phyloP scores from a whole-genome alignment of 2,113 vertebrate genomes.

The Periophthalmus modestus region DNA sequence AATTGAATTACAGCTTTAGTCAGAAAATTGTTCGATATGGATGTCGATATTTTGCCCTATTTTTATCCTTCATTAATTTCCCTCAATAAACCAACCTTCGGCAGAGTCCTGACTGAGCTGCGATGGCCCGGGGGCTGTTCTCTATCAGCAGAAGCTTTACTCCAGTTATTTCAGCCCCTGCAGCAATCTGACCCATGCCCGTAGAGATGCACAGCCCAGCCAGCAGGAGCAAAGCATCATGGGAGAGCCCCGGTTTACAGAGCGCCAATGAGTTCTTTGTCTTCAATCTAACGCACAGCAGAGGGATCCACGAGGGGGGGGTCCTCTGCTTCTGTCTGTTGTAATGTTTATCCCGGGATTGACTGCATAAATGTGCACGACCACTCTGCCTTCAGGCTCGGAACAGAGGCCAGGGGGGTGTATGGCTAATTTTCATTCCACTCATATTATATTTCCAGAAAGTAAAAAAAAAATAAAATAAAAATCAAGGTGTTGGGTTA shows the following conservation, averaged over 20 bases:
- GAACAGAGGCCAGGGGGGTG: background rate
- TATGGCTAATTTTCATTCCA: too few species aligned
- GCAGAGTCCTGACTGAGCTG: background rate
- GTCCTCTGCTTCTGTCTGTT: background rate
- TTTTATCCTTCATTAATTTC: background rate
- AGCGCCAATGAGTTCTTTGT: background rate
- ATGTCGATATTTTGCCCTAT: background rate
- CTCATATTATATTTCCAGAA: too few species aligned
- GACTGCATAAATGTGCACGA: background rate
- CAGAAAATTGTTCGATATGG: background rate
- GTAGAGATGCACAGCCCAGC: slow-evolving; percentile 25
- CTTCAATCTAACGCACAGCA: background rate
- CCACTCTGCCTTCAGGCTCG: background rate
- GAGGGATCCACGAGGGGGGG: background rate
- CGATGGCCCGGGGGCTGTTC: slow-evolving; percentile 14
- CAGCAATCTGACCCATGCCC: slow-evolving; percentile 39
- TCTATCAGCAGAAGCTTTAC: slow-evolving; percentile 24
- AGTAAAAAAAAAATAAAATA: too few species aligned
- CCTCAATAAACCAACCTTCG: background rate
- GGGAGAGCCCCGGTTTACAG: slow-evolving; percentile 8
- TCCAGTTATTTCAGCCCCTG: slow-evolving; percentile 38
- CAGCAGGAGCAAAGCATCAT: slow-evolving; percentile 16
- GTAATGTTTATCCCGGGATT: background rate
- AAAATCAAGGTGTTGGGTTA: too few species aligned
- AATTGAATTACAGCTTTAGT: background rate